Evolutionary conservation across 2,113 vertebrate genomes (phyloP), one percentile per base, ranked within the genome.

Genomic region (Petromus typicus): DNA sequence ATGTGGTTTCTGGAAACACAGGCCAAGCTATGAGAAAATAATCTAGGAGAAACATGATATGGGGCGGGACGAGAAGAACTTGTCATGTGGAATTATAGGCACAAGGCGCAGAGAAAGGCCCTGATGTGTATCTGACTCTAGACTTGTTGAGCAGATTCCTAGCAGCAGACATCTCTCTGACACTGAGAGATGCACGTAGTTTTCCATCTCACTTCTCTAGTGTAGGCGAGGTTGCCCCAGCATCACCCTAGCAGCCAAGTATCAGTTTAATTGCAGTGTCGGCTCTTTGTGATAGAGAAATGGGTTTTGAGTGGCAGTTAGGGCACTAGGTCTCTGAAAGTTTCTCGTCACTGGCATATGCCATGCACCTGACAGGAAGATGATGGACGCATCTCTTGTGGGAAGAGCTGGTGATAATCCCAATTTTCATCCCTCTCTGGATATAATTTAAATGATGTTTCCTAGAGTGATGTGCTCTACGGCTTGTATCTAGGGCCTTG

Each of bases 311-410:
- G 3, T 17, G 45, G 43, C 43, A 48, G 43, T 8, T 48, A 32
- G 43, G 27, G 27, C 43, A 48, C 45, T 45, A 2, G 25, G 43
- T 30, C 25, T 48, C 71, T 45, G 1, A 76, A 75, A 45, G 6
- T 6, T 30, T 48, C 8, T 2, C 20, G 10, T 40, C 14, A 3
- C 73, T 76, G 43, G 4, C 7, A 3, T 7, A 13, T 2, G 3
- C 4, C 61, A 22, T 23, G 25, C 34, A n/a, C 10, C 20, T 76
- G 17, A 13, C 8, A 10, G 25, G 71, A 37, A 40, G 14, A n/a
- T 86, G 73, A 45, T 61, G 9, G 20, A 40, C 20, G 18, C 69
- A 25, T 85, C 69, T 54, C 10, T 14, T 51, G 34, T 20, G 18
- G 59, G 22, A 27, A 10, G 34, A 67, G n/a, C 27, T 13, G 14